phyloP scores from a whole-genome alignment of 2,888 invertebrate species.

The Stenurella melanura region DNA sequence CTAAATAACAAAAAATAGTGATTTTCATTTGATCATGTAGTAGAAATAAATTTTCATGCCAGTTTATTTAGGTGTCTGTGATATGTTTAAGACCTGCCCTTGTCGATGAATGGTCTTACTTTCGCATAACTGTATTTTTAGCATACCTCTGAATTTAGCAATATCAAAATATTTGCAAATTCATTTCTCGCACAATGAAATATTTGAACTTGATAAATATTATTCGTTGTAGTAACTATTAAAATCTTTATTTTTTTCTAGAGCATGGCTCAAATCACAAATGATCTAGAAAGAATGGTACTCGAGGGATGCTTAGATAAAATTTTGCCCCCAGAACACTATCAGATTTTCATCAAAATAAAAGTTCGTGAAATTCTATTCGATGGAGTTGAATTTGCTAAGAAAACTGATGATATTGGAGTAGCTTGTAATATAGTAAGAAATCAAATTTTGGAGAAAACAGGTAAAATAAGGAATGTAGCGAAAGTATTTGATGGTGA shows the following conservation, averaged over 20 bases:
- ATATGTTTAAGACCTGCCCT: no score
- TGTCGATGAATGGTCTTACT: no score
- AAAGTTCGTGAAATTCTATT: constrained; percentile 54
- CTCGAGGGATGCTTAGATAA: constrained; percentile 56
- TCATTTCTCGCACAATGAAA: no score
- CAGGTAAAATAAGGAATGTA: constrained; percentile 48
- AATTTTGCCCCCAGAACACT: constrained; percentile 47
- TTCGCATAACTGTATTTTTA: no score
- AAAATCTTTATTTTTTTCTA: constrained; percentile 26
- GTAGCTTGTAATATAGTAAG: constrained; percentile 58
- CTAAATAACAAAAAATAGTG: no score
- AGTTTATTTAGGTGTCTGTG: no score
- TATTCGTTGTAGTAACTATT: no score
- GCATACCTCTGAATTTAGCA: no score
- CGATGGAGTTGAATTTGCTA: constrained; percentile 58
- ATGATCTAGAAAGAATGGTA: constrained; percentile 50
- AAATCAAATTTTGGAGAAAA: constrained; percentile 47
- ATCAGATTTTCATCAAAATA: constrained; percentile 53
- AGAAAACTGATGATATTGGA: constrained; percentile 46
- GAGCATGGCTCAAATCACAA: constrained; percentile 52
- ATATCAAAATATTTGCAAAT: no score
- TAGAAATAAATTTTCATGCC: no score
- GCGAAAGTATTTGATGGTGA: constrained; percentile 43
- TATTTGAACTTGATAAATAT: no score
- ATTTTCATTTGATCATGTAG: no score